Evolutionary conservation across 2,797 vertebrate genomes (phyloP), one percentile per base, ranked within the genome.

Genomic region (Acipenser ruthenus): DNA sequence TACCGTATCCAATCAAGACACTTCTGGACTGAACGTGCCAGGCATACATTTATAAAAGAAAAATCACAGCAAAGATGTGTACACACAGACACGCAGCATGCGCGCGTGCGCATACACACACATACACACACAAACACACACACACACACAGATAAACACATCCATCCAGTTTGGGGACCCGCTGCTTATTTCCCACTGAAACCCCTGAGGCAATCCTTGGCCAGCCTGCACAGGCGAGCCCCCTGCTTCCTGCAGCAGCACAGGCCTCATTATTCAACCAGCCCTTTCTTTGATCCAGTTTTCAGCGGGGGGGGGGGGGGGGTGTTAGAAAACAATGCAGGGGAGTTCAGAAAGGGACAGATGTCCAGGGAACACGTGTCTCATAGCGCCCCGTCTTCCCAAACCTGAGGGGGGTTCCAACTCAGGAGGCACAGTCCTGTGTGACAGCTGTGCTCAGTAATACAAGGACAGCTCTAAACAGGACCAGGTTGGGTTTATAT

Each of bases 231-330:
- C 71, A 71, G 52, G 6, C n/a, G 71, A 64, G 68, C 69, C 68
- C 68, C 76, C 76, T 76, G 69, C 75, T 71, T 79, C 73, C 70
- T 80, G 79, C 79, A 78, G 71, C 68, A 69, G 72, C 72, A 70
- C 62, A 37, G 49, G 62, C 76, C 78, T 87, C 82, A 89, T 89
- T 88, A 88, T 74, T 82, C 80, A 75, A 79, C 82, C 82, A 82
- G 83, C 81, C 79, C 78, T 74, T 81, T 84, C 77, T 76, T 80
- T 69, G 80, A 89, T 89, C 81, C 83, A 56, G 71, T 85, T 86
- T 86, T 81, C 73, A 47, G 48, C 12, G 55, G 65, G 69, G 62
- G 15, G 79, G 55, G 65, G 69, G 62, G 15, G 82, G 71, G 67
- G 74, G 70, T 71, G 68, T 37, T 55, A 7, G 9, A 65, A 37